Percentiles rank a stretch among this genome's conserved stretches.
Evolutionary conservation across 1,140 invertebrate genomes (phyloP).

Genomic region (Zaprionus nigranus): DNA sequence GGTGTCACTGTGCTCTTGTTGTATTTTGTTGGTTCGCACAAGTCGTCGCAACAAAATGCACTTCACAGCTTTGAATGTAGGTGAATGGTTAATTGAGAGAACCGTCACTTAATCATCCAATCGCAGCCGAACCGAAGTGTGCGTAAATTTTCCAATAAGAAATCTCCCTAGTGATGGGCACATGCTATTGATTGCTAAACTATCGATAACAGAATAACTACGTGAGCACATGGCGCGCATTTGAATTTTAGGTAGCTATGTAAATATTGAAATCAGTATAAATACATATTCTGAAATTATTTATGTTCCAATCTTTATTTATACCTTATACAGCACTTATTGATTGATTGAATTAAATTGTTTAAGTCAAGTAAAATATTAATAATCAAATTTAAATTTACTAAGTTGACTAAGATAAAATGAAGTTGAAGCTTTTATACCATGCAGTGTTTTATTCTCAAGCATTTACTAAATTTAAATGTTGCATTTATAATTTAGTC

Average conservation of each 20-base stretch:
- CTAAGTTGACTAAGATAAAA: neutral
- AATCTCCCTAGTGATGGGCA: constrained; percentile 35
- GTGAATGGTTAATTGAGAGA: constrained; percentile 1
- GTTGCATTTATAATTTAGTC: constrained; percentile 58
- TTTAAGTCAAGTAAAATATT: neutral
- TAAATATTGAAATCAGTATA: neutral
- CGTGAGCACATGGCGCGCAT: neutral
- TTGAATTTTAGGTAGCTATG: constrained; percentile 11
- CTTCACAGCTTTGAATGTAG: neutral
- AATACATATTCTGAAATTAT: neutral
- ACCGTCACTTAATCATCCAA: constrained; percentile 30
- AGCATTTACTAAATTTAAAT: neutral
- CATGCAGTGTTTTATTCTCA: constrained; percentile 18
- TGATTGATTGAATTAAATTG: neutral
- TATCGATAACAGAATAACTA: constrained; percentile 21
- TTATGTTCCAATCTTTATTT: neutral
- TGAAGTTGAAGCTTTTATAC: neutral
- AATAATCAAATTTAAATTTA: neutral
- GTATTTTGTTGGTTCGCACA: neutral
- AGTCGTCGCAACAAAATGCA: constrained; percentile 5
- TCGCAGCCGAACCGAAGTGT: constrained; percentile 33
- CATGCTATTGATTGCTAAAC: neutral
- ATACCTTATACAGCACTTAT: neutral
- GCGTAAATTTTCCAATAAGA: constrained; percentile 57
- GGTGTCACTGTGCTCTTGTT: neutral